phyloP scores from a whole-genome alignment of 2,113 vertebrate genomes.

The Podocnemis expansa region DNA sequence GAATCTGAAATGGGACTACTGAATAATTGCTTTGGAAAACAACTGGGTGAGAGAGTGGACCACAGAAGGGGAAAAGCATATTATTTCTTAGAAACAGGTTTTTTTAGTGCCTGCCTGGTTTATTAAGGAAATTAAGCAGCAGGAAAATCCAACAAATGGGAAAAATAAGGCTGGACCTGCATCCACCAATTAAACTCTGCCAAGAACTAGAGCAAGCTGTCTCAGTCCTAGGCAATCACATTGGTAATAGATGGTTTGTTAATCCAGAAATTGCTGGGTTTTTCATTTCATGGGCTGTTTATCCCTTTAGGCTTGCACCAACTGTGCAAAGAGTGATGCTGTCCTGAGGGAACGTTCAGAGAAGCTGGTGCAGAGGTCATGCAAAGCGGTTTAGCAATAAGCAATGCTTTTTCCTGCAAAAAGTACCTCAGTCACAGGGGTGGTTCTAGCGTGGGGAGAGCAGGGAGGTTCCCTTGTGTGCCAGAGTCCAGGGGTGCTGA shows the following conservation, averaged over 20 bases:
- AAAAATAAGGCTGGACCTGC: background rate
- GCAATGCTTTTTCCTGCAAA: background rate
- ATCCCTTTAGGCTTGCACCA: constrained; percentile 6
- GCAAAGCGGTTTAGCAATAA: background rate
- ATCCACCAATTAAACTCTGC: background rate
- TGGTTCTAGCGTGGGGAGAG: background rate
- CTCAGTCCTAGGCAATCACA: accelerated
- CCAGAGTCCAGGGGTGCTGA: background rate
- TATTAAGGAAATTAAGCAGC: background rate
- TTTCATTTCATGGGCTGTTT: constrained; percentile 38
- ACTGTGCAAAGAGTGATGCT: background rate
- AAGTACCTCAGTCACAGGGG: background rate
- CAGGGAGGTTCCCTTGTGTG: background rate
- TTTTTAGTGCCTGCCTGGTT: accelerated
- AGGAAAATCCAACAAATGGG: background rate
- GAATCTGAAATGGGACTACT: constrained; percentile 4
- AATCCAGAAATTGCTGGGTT: background rate
- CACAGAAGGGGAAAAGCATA: background rate
- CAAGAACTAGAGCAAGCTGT: background rate
- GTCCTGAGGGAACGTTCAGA: background rate
- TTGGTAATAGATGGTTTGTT: constrained; percentile 5
- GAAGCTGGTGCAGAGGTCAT: background rate
- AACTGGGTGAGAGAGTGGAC: background rate
- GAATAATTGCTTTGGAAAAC: background rate
- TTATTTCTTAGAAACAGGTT: background rate